Base-by-base conservation (phyloP, 2,888 invertebrate species). In the Pteria penguin region DNA sequence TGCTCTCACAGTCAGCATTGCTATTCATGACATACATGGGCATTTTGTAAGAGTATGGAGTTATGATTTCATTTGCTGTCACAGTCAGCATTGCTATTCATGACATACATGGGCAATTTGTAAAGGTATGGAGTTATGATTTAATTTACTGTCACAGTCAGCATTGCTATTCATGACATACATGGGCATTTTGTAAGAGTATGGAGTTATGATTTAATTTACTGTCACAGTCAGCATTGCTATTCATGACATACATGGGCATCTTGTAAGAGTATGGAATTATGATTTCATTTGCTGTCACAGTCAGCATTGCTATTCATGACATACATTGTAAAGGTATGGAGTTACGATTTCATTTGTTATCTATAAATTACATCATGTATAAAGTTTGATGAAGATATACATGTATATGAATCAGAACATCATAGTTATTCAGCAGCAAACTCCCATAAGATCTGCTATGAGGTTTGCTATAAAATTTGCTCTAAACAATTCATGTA, bases 221-320 rank as follows among this genome's bases (percentile, higher is more conserved):
- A 96, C 97, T 86, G 98, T 98, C 0, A 95, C 96, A 26, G 97
- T 98, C 0, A 97, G 97, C 0, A 95, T 98, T 32, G 97, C 97
- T 22, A 95, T 99, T 90, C 98, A 98, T 91, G 98, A 99, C 88
- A 96, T 99, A 84, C 97, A 98, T 90, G 98, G 96, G 0, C 98
- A 99, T 93, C 93, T 98, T 77, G 94, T 97, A 5, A 97, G 97
- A 93, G 95, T 95, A 18, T 8, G 45, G 18, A 45, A 45, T 18
- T 45, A 45, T 45, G 11, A 14, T 8, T 45, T 14, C 98, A 0
- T 92, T 98, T 67, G 96, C 97, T 86, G 98, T 98, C 0, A 95
- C 96, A 24, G 97, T 98, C 0, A 97, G 97, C 0, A 95, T 98
- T 32, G 97, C 97, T 22, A 95, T 99, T 90, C 98, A 98, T 91